Percentiles rank a stretch among this genome's conserved stretches.
Evolutionary conservation across 37 sponge, comb jelly and placozoan genomes (phyloP).

Genomic region (Beroe ovata): DNA sequence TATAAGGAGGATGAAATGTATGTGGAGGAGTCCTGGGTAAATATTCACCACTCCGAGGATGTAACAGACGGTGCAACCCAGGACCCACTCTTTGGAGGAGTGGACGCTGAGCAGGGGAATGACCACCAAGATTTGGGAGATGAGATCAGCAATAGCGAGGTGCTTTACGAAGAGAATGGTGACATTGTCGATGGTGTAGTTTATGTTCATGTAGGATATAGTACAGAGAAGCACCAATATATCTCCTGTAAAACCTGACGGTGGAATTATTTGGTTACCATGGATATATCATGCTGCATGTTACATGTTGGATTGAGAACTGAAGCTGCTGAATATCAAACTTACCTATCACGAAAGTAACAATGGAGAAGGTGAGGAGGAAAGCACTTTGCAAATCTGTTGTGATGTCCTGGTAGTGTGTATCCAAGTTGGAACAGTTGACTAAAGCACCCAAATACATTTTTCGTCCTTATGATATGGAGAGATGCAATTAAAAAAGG

Average conservation of each 20-base stretch:
- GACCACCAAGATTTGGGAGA: slow-evolving; percentile 38
- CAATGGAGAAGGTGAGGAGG: neutral
- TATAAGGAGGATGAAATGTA: slow-evolving; percentile 68
- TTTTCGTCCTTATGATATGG: too few species aligned
- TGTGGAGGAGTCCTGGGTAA: slow-evolving; percentile 68
- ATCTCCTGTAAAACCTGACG: slow-evolving; percentile 30
- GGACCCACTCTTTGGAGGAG: slow-evolving; percentile 45
- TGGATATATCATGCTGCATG: too few species aligned
- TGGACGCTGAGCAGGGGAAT: slow-evolving; percentile 13
- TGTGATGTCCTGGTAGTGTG: slow-evolving; percentile 32
- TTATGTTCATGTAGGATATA: slow-evolving; percentile 60
- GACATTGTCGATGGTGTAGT: slow-evolving; percentile 40
- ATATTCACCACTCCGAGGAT: slow-evolving; percentile 65
- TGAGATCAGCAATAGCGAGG: slow-evolving; percentile 62
- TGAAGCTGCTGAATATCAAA: neutral
- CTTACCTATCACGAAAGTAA: slow-evolving; percentile 10
- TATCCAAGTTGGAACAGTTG: slow-evolving; percentile 25
- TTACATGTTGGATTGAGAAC: neutral
- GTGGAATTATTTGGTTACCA: neutral
- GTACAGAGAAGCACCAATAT: slow-evolving; percentile 10
- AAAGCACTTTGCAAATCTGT: slow-evolving; percentile 1
- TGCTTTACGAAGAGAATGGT: slow-evolving; percentile 60
- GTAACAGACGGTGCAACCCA: slow-evolving; percentile 62
- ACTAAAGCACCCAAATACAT: neutral
- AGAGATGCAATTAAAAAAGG: too few species aligned